These are phyloP conservation scores for Eulemur rubriventer DNA, from an alignment of 2,797 vertebrate species.

Conservation along the genomic window DNA sequence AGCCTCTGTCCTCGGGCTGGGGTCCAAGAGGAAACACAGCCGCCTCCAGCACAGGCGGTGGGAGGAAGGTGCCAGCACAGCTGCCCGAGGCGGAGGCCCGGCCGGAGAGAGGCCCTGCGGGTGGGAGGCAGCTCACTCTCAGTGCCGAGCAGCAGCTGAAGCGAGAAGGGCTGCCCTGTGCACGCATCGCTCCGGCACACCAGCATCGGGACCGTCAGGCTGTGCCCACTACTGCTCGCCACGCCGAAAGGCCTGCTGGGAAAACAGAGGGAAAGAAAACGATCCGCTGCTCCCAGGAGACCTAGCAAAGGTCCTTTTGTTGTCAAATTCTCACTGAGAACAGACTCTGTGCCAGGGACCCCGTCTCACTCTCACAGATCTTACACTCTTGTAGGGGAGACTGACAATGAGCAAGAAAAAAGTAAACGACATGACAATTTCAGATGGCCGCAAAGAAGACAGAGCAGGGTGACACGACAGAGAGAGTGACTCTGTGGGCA, in stretches of 20 bases:
- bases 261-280: background rate
- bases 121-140: background rate
- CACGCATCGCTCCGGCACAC: accelerated
- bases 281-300: background rate
- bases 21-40: slow-evolving; percentile 79
- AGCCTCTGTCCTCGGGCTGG: slow-evolving; percentile 40
- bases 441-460: background rate
- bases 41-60: background rate
- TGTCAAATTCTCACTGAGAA: background rate
- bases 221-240: background rate
- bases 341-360: background rate
- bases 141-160: background rate
- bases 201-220: background rate
- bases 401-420: background rate
- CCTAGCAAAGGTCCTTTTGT: background rate
- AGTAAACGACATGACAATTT: background rate
- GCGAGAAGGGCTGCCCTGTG: background rate
- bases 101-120: background rate
- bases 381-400: background rate
- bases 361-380: background rate
- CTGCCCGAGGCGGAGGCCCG: background rate
- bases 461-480: background rate
- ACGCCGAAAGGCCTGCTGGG: background rate
- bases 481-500: background rate
- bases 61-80: slow-evolving; percentile 47